Evolutionary conservation across 2,888 invertebrate genomes (phyloP).

Genomic region (Drosophila planitibia): DNA sequence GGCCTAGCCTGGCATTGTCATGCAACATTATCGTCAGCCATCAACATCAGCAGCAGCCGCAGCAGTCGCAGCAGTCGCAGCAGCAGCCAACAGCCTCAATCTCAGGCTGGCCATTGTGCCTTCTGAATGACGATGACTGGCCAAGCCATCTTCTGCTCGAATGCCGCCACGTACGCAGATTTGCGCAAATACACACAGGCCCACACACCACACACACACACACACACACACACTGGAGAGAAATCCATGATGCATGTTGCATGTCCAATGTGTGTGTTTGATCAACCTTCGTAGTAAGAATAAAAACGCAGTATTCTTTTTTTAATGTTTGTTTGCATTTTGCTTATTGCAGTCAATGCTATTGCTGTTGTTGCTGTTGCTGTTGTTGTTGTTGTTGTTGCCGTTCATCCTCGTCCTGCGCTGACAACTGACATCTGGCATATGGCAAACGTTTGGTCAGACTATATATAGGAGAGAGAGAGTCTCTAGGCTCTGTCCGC

Average conservation of each 20-base stretch:
- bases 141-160: constrained; percentile 46
- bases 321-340: constrained; percentile 34
- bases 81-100: constrained; percentile 32
- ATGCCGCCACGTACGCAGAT: constrained; percentile 56
- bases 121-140: constrained; percentile 49
- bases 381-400: constrained; percentile 1
- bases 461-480: constrained; percentile 33
- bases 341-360: constrained; percentile 43
- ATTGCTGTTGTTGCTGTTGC: constrained; percentile 3
- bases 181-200: constrained; percentile 15
- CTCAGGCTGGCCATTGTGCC: constrained; percentile 51
- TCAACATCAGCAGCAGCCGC: constrained; percentile 33
- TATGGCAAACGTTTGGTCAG: constrained; percentile 33
- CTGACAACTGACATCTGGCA: constrained; percentile 65
- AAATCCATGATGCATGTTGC: constrained; percentile 33
- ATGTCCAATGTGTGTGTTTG: constrained; percentile 40
- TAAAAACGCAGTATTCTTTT: constrained; percentile 11
- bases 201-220: not conserved
- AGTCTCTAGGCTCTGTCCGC: constrained; percentile 4
- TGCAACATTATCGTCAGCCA: constrained; percentile 58
- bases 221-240: constrained; percentile 1
- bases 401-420: constrained; percentile 38
- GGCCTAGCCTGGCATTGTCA: constrained; percentile 51
- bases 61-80: constrained; percentile 16
- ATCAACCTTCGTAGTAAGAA: constrained; percentile 54